Conservation (phyloP, 2,797 vertebrate genomes). For the Parauchenoglanis ngamensis region DNA sequence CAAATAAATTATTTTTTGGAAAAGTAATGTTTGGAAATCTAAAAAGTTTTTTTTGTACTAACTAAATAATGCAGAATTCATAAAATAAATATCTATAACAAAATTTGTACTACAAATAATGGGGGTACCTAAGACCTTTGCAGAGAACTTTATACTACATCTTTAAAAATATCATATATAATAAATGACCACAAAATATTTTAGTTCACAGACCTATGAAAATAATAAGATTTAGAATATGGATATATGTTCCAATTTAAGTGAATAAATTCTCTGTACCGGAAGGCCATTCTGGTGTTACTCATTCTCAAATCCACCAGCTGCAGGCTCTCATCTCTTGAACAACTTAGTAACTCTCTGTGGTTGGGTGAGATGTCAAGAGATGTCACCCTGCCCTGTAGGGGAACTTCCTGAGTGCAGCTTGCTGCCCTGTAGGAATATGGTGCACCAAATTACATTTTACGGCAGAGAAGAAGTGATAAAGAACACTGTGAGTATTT, state of each 20-base stretch:
- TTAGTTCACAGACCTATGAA: not conserved
- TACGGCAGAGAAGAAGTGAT: not conserved
- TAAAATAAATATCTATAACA: too few species aligned
- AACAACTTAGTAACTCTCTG: conserved; percentile 84
- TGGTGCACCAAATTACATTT: not conserved
- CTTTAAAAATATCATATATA: not conserved
- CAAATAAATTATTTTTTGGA: too few species aligned
- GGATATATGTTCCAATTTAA: not conserved
- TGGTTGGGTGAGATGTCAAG: conserved; percentile 81
- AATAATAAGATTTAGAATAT: not conserved
- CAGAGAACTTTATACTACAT: not conserved
- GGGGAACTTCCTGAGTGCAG: conserved; percentile 79
- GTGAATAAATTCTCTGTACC: conserved; percentile 57
- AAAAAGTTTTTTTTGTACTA: too few species aligned
- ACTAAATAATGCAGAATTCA: too few species aligned
- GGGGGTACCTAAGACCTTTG: too few species aligned
- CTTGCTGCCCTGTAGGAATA: conserved; percentile 64
- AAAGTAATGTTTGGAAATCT: too few species aligned
- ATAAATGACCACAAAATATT: not conserved
- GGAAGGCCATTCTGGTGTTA: conserved; percentile 72
- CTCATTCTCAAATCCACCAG: conserved; percentile 82
- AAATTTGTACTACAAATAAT: too few species aligned
- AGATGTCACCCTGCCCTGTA: conserved; percentile 84
- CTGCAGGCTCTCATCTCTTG: conserved; percentile 83
- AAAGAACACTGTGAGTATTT: not conserved